Evolutionary conservation across 2,113 vertebrate species (phyloP).

Genomic region (Lepus americanus): DNA sequence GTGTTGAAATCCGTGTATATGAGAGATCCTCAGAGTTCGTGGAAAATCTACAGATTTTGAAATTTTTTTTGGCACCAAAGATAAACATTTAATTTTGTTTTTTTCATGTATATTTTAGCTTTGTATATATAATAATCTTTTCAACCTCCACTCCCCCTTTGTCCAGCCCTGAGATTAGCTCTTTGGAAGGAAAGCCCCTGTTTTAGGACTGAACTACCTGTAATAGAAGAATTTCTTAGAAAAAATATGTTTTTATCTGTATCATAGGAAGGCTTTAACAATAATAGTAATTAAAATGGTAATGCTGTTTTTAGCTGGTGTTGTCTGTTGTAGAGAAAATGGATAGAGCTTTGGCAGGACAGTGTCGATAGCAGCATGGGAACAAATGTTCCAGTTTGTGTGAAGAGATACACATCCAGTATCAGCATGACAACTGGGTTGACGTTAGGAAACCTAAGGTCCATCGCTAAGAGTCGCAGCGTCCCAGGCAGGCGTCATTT

Average conservation of each 20-base stretch:
- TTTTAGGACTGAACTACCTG: background rate
- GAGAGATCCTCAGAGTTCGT: no score
- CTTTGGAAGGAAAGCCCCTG: background rate
- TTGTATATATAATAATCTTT: no score
- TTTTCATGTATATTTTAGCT: no score
- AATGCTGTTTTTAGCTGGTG: background rate
- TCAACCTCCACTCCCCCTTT: background rate
- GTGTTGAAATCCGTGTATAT: no score
- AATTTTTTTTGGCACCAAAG: no score
- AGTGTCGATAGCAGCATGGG: no score
- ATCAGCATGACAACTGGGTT: background rate
- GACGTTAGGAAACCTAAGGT: background rate
- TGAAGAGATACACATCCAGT: background rate
- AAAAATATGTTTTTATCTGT: slow-evolving; percentile 21
- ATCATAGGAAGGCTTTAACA: background rate
- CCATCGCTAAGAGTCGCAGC: no score
- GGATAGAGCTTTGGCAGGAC: background rate
- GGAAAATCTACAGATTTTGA: no score
- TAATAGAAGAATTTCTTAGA: background rate
- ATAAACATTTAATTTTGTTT: no score
- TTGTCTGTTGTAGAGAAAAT: background rate
- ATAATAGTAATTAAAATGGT: background rate
- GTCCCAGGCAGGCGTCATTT: background rate
- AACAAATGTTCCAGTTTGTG: background rate
- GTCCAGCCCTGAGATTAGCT: background rate